These are phyloP conservation scores for Propithecus perrieri DNA, from an alignment of 2,797 vertebrate species.

Conservation along the genomic window DNA sequence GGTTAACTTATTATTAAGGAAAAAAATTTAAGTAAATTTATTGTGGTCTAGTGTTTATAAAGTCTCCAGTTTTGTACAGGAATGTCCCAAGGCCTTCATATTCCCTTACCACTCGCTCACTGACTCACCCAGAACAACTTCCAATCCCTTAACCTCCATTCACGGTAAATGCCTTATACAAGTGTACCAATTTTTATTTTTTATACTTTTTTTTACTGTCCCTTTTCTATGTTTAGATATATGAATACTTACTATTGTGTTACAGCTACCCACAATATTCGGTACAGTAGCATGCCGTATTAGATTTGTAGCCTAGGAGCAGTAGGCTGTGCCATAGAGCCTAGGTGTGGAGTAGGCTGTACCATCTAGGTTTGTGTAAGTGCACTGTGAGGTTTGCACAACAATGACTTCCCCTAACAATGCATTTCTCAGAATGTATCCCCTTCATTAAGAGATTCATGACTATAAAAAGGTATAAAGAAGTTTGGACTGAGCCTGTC, in stretches of 20 bases:
- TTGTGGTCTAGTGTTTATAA: not conserved
- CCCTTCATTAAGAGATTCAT: not conserved
- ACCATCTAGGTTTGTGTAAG: not conserved
- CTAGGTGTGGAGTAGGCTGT: not conserved
- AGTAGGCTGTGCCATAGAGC: not conserved
- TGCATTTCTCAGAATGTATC: not conserved
- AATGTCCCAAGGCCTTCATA: not conserved
- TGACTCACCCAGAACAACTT: not conserved
- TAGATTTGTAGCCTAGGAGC: not conserved
- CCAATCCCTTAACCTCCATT: not conserved
- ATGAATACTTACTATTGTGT: too few relatives aligned
- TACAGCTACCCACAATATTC: not conserved
- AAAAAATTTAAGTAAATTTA: not conserved
- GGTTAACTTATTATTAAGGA: not conserved
- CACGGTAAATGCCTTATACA: not conserved
- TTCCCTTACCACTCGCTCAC: not conserved
- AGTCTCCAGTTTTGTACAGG: not conserved
- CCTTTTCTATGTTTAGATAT: not conserved
- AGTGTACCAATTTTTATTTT: not conserved
- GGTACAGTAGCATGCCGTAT: not conserved
- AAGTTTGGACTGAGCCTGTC: not conserved
- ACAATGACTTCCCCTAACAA: not conserved
- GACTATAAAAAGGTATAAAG: not conserved
- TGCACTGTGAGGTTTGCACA: not conserved
- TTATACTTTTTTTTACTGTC: not conserved